Percentiles rank a stretch among this genome's conserved stretches.
These are phyloP conservation scores for Gadopsis bispinosus DNA, from an alignment of 2,797 vertebrate genomes.

Conservation along the genomic window DNA sequence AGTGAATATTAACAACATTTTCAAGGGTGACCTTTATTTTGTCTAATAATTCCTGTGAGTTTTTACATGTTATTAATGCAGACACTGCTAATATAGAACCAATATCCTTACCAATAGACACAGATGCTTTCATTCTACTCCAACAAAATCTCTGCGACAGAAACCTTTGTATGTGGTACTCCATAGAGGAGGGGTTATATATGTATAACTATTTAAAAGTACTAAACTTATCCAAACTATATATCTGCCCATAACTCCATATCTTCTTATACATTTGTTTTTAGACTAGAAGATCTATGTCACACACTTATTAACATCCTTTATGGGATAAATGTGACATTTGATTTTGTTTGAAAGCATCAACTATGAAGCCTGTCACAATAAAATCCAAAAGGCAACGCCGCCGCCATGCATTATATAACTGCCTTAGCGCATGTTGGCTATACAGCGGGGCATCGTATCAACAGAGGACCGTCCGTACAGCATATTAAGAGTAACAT, in stretches of 20 bases:
- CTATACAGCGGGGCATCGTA: neutral
- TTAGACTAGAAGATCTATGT: neutral
- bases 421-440: neutral
- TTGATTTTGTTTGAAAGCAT: neutral
- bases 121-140: neutral
- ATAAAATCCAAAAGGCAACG: neutral
- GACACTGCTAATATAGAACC: neutral
- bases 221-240: neutral
- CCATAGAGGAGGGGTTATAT: too few relatives aligned
- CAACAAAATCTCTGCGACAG: neutral
- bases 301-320: neutral
- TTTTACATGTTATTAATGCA: neutral
- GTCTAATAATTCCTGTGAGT: neutral
- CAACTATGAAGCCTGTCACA: neutral
- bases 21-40: neutral
- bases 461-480: neutral
- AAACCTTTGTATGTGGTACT: neutral
- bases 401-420: neutral
- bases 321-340: neutral
- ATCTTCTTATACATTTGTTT: neutral
- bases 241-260: neutral
- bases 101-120: neutral
- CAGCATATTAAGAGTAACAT: neutral
- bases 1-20: slow-evolving; percentile 3
- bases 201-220: too few relatives aligned